These are phyloP conservation scores for Propithecus perrieri DNA, from an alignment of 2,797 vertebrate genomes.

Conservation along the genomic window DNA sequence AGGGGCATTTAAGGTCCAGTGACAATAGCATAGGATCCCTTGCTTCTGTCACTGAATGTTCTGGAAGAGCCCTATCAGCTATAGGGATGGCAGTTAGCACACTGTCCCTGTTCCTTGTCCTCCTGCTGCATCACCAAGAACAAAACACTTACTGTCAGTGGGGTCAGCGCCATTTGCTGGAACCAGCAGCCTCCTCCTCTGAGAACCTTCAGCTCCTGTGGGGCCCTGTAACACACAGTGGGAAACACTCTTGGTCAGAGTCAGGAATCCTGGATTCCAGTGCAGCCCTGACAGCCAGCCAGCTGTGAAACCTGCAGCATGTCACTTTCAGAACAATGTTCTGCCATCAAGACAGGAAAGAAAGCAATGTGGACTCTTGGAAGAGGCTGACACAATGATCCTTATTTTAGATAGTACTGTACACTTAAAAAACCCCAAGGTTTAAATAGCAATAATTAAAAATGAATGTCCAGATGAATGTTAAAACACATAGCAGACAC, in stretches of 20 bases:
- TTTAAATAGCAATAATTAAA: not conserved
- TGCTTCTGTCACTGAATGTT: not conserved
- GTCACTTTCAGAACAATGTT: not conserved
- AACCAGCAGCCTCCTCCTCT: constrained; percentile 11
- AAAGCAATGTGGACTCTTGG: not conserved
- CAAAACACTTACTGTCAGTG: not conserved
- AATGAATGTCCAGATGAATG: too few species aligned
- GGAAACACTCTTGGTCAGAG: not conserved
- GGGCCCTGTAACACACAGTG: not conserved
- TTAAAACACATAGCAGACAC: too few species aligned
- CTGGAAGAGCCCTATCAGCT: not conserved
- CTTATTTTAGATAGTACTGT: not conserved
- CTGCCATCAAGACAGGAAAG: not conserved
- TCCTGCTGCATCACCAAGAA: not conserved
- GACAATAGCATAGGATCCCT: not conserved
- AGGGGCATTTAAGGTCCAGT: not conserved
- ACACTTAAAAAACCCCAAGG: not conserved
- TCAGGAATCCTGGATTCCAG: not conserved
- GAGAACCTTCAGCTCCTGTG: accelerated
- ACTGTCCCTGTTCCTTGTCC: not conserved
- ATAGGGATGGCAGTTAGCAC: not conserved
- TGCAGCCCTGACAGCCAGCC: not conserved
- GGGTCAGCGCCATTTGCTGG: not conserved
- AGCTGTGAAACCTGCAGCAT: not conserved
- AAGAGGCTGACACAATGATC: not conserved